Base-by-base conservation (phyloP, 2,797 vertebrate genomes). In the Sebastes flavidus region DNA sequence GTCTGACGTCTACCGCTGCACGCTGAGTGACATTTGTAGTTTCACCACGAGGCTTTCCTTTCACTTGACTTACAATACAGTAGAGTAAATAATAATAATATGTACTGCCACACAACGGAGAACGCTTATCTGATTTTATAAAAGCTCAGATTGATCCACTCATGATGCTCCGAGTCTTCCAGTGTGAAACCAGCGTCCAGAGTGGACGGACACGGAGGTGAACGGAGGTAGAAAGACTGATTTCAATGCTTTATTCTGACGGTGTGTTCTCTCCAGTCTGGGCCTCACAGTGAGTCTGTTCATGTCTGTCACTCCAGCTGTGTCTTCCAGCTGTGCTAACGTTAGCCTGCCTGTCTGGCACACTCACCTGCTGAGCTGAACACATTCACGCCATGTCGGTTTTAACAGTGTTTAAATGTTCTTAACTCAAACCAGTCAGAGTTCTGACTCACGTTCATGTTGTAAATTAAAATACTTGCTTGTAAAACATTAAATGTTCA, bases 301-400 rank as follows among this genome's bases (percentile, higher is more conserved):
- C 36, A 38, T 13, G 60, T 27, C 74, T 63, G 77, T 42, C 55
- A 1, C 59, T 52, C 75, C 61, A 46, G 77, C 86, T 68, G 78
- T 12, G 70, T 7, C 34, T 34, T 66, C 84, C 78, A 84, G 88
- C 88, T 85, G 85, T 66, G 85, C 79, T 52, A 74, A 73, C n/a
- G 24, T 69, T 67, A 65, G 76, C 42, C 56, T 46, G 55, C 54
- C 75, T 75, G 36, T 82, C 22, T 65, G 27, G 5, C 38, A 72
- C 38, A 22, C 75, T 65, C 81, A 13, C 87, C 85, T 36, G 81
- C 81, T 61, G 85, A 75, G 75, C 70, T 74, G 78, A 83, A 49
- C 4, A 13, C n/a, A 46, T 74, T 75, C 65, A 70, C 32, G 58
- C 69, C 2, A 54, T 56, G 71, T 38, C 5, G n/a, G 14, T 56